Evolutionary conservation across 2,113 vertebrate genomes (phyloP).

Genomic region (Barnardius zonarius): DNA sequence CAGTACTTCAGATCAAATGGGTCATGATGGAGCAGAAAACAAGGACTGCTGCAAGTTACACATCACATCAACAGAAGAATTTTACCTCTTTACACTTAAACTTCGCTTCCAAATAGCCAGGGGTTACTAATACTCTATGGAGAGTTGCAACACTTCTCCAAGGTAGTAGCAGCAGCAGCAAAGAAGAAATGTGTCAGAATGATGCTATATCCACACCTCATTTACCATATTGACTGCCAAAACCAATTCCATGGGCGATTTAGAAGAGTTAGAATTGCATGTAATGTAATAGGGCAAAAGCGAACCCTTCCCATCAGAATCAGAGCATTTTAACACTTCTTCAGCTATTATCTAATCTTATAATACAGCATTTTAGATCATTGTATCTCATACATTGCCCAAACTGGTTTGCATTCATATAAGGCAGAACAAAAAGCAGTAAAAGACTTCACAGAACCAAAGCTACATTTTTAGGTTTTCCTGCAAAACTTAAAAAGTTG

Average conservation of each 20-base stretch:
- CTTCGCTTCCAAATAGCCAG: background rate
- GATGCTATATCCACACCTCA: background rate
- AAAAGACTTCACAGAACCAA: slow-evolving; percentile 42
- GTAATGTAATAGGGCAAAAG: background rate
- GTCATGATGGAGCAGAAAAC: background rate
- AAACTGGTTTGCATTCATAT: slow-evolving; percentile 50
- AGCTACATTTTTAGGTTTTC: slow-evolving; percentile 48
- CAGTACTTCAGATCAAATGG: background rate
- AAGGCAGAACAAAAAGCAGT: slow-evolving; percentile 57
- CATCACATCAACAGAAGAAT: background rate
- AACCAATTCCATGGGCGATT: background rate
- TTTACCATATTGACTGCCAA: background rate
- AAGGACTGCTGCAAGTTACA: background rate
- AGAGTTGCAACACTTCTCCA: background rate
- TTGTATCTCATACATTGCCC: slow-evolving; percentile 34
- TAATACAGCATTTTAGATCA: slow-evolving; percentile 54
- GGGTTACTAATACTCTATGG: slow-evolving; percentile 18
- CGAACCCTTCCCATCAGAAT: slow-evolving; percentile 14
- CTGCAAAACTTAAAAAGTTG: slow-evolving; percentile 64
- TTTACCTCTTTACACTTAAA: background rate
- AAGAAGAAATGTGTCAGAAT: slow-evolving; percentile 1
- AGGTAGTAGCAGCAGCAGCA: slow-evolving; percentile 8
- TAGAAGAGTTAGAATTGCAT: background rate
- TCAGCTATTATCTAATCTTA: slow-evolving; percentile 21
- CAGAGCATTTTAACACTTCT: background rate